Percentiles rank a stretch among this genome's conserved stretches.
Evolutionary conservation across 64 coral and sea anemone species (phyloP).

Genomic region (Hydrozoanthus tunicans): DNA sequence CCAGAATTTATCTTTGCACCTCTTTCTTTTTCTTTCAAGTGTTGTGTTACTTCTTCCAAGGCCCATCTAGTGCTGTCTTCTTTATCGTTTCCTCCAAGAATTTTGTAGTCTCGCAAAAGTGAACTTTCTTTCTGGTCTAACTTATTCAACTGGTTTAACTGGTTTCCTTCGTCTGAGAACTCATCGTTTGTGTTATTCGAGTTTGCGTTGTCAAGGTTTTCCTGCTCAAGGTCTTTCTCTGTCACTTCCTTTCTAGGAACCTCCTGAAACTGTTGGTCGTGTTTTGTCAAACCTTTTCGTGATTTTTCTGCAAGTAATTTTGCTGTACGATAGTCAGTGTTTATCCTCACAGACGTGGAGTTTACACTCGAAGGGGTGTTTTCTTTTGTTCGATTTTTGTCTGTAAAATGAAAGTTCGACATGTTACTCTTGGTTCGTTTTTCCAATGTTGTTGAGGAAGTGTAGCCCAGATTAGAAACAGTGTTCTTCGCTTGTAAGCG

Average conservation of each 20-base stretch:
- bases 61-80: conserved; percentile 50
- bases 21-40: conserved; percentile 1
- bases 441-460: neutral
- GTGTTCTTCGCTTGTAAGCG: neutral
- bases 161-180: neutral
- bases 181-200: neutral
- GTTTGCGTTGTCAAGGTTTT: neutral
- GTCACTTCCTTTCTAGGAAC: neutral
- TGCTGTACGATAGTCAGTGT: neutral
- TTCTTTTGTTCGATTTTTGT: neutral
- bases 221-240: neutral
- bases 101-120: conserved; percentile 21
- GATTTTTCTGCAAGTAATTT: neutral
- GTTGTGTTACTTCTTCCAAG: conserved; percentile 6
- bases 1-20: neutral
- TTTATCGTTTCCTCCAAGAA: conserved; percentile 25
- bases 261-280: neutral
- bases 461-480: neutral
- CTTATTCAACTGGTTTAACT: neutral
- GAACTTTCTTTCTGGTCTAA: neutral
- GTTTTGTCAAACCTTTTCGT: neutral
- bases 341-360: neutral
- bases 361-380: neutral
- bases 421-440: neutral
- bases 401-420: neutral